Evolutionary conservation across 2,888 invertebrate species (phyloP), one percentile per base, ranked within the genome.

Genomic region (Drosophila fulvimacula): DNA sequence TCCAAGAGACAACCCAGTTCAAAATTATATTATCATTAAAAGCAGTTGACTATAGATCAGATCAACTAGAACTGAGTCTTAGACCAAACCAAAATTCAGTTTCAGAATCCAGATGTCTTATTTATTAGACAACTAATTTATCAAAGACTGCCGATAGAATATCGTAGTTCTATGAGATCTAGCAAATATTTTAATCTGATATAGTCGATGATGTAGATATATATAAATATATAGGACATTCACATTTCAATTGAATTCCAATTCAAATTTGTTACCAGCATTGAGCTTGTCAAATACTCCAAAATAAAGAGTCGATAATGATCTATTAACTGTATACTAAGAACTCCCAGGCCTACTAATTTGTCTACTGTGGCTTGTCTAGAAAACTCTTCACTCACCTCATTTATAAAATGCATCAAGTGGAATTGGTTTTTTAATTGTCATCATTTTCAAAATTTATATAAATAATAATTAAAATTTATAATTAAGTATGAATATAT

Each of bases 371-470:
- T 39, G 17, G 27, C 7, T 36, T 39, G 21, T 64, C 17, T 19
- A 10, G 52, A 32, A 32, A 21, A 38, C 6, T n/a, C 32, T 19
- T n/a, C 19, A 53, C 13, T 2, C 48, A 3, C 17, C 48, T 13
- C 48, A 48, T 48, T 17, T 6, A 17, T 13, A 17, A 24, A 17
- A 6, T 30, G 17, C 48, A 48, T 19, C 0, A 32, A 48, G 19
- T 32, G 48, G 48, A 48, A 48, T 48, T 48, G 63, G 63, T 36
- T 55, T 41, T 2, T 34, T 49, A 21, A 11, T 34, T 34, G 53
- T 55, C 55, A 15, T 27, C 30, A 61, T 32, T 27, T 48, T 17
- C 24, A n/a, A 39, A 53, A 39, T 53, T 24, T 3, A 10, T 1
- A 15, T 5, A 17, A 48, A 48, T 19, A 10, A 2, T 21, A 62